phyloP scores from a whole-genome alignment of 2,113 vertebrate species.

The Clupea harengus region DNA sequence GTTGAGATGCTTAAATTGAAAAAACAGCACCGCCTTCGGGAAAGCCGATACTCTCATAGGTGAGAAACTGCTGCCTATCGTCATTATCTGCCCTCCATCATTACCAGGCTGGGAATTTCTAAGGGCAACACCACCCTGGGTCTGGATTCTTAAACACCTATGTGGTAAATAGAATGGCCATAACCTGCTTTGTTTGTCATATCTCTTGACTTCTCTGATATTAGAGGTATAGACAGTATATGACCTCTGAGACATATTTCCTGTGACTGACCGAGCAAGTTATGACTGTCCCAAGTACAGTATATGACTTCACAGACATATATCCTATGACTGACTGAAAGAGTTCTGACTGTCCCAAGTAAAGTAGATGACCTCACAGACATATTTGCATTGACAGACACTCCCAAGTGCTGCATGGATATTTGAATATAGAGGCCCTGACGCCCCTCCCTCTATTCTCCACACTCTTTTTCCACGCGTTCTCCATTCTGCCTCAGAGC shows the following conservation, averaged over 20 bases:
- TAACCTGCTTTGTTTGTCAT: not conserved
- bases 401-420: not conserved
- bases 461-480: not conserved
- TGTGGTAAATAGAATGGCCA: not conserved
- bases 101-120: not conserved
- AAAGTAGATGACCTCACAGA: too few species aligned
- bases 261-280: too few species aligned
- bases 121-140: not conserved
- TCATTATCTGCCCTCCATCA: not conserved
- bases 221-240: not conserved
- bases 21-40: not conserved
- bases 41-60: not conserved
- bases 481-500: not conserved
- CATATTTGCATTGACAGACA: too few species aligned
- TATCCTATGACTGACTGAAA: too few species aligned
- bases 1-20: not conserved
- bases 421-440: not conserved
- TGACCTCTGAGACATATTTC: too few species aligned
- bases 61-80: not conserved
- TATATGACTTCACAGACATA: too few species aligned
- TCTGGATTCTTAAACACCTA: too few species aligned
- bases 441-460: not conserved
- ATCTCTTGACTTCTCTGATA: too few species aligned
- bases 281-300: too few species aligned
- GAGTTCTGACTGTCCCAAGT: too few species aligned